Evolutionary conservation across 2,888 invertebrate species (phyloP), one percentile per base, ranked within the genome.

Genomic region (Cephus rjabovi): DNA sequence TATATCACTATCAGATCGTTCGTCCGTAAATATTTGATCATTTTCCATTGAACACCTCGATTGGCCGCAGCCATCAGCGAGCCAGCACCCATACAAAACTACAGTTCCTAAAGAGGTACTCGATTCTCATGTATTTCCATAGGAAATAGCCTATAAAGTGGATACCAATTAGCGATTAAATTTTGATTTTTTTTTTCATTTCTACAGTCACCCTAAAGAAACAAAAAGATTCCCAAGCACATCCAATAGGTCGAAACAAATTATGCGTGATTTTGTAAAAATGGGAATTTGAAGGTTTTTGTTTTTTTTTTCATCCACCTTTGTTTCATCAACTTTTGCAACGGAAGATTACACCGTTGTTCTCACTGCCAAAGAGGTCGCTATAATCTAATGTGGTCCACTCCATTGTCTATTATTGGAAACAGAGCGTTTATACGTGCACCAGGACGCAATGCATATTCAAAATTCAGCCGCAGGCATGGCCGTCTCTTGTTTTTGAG

Each of bases 401-500:
- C 85, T 88, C 83, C 82, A 87, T 89, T 88, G 88, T 88, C 87
- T 84, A 85, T 85, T 79, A 82, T 79, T 80, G 78, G 84, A 83
- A 76, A 56, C 79, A 77, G 80, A 77, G 79, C 76, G 70, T 77
- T 76, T 81, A 78, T 80, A 83, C 82, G 80, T 84, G 85, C 82
- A 85, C 83, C 86, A 87, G 85, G 86, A 34, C 87, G 90, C 88
- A 90, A 91, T 91, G 91, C 90, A 90, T 90, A 91, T 91, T 91
- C 90, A 91, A 90, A 90, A 90, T 89, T 86, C 86, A 87, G 90
- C 91, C 90, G 89, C 89, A 86, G 90, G 90, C 89, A 81, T 23
- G 84, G 70, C 76, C 76, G 79, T 82, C 83, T 81, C 84, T 85
- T 83, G 84, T 85, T 85, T 85, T 85, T 81, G 83, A 84, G 80